Base-by-base conservation (phyloP, 2,888 invertebrate species). In the Cryptosula pallasiana region DNA sequence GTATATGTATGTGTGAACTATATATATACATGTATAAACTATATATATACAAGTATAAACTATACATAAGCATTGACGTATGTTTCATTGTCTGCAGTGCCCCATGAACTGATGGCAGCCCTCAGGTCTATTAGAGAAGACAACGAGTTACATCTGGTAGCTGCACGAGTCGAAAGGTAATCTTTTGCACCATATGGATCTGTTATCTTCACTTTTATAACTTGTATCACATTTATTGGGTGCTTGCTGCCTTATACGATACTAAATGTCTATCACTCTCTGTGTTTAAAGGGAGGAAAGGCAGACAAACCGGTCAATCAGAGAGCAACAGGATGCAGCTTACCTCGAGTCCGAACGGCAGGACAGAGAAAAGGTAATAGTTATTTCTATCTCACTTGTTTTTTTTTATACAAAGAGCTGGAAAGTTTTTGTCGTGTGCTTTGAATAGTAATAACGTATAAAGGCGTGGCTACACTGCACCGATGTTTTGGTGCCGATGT, bases 351-450 rank as follows among this genome's bases (percentile, higher is more conserved):
- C 95, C 1, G 86, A 97, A 55, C 88, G 90, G 55, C 94, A 94
- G 0, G 97, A 98, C 85, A 95, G 95, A 84, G 95, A 95, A 84
- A 97, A 97, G 86, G 96, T n/a, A n/a, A n/a, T n/a, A n/a, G n/a
- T n/a, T n/a, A n/a, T n/a, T n/a, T n/a, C n/a, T n/a, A n/a, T n/a
- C n/a, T n/a, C n/a, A n/a, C n/a, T n/a, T n/a, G n/a, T n/a, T n/a
- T n/a, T n/a, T n/a, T n/a, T n/a, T n/a, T n/a, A n/a, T n/a, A n/a
- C n/a, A n/a, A n/a, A n/a, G n/a, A n/a, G n/a, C n/a, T n/a, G n/a
- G n/a, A n/a, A n/a, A n/a, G n/a, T n/a, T n/a, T n/a, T n/a, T n/a
- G n/a, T n/a, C n/a, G n/a, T n/a, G n/a, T n/a, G n/a, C n/a, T n/a
- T n/a, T n/a, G n/a, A n/a, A n/a, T n/a, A n/a, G n/a, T n/a, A n/a